Percentiles rank a stretch among this genome's conserved stretches.
Evolutionary conservation across 2,797 vertebrate species (phyloP).

Genomic region (Threskiornis aethiopicus): DNA sequence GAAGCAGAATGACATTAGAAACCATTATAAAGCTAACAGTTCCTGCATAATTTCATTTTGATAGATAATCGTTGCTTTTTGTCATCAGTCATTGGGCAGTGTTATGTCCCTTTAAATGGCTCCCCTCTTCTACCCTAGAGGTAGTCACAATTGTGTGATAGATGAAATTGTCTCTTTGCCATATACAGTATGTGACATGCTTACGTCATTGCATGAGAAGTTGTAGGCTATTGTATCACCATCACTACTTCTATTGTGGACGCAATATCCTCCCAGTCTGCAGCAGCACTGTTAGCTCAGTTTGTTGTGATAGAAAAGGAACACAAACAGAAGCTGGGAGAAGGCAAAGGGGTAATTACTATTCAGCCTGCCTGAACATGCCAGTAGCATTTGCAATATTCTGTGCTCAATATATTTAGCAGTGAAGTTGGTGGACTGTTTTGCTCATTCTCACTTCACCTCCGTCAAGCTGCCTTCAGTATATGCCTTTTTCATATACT

Average conservation of each 20-base stretch:
- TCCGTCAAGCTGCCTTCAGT: not conserved
- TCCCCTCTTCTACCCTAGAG: not conserved
- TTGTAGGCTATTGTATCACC: not conserved
- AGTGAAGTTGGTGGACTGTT: not conserved
- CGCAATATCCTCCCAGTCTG: not conserved
- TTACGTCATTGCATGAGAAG: not conserved
- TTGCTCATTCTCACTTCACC: not conserved
- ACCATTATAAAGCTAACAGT: not conserved
- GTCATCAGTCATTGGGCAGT: not conserved
- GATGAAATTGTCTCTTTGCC: not conserved
- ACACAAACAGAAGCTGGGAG: not conserved
- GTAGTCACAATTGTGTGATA: not conserved
- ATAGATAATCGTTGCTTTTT: not conserved
- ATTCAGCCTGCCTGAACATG: not conserved
- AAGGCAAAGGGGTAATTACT: not conserved
- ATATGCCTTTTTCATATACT: fast-evolving
- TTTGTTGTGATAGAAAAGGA: not conserved
- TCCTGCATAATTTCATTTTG: not conserved
- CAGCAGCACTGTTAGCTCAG: not conserved
- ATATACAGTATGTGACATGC: not conserved
- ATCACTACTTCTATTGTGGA: not conserved
- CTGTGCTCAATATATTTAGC: not conserved
- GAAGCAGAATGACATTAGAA: not conserved
- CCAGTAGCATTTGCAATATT: not conserved
- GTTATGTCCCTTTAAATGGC: not conserved